Evolutionary conservation across 2,797 vertebrate species (phyloP), one percentile per base, ranked within the genome.

Genomic region (Enteromius thamalakanensis): DNA sequence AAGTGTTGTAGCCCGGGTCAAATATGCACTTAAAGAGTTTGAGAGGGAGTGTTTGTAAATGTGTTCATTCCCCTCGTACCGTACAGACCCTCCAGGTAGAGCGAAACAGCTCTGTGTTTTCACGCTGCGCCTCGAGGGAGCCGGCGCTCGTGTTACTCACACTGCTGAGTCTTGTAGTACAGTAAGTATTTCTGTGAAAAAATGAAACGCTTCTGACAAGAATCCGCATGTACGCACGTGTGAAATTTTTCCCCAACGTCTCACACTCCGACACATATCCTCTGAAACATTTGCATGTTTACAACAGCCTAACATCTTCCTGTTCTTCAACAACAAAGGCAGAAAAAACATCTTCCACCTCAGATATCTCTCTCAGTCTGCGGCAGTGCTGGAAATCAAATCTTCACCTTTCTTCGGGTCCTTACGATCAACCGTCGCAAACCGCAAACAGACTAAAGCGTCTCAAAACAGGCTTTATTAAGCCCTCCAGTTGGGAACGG

Each of bases 401-500:
- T 69, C 82, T 65, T 86, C 83, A 79, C 80, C 83, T 88, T 86
- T 80, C 69, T 84, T 83, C 81, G 15, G 32, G 80, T 83, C 85
- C 19, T 60, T 82, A 42, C 49, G 32, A 80, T 78, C 17, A 29
- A 68, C 64, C 5, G 19, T 79, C 55, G 71, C 26, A 32, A 10
- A 49, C 70, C 34, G 17, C 68, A 82, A 81, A 83, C 81, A 85
- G 81, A 74, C 65, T 78, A 82, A 65, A 80, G 81, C 23, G 32
- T 75, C 23, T 85, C 83, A 65, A 88, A 87, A 85, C 67, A 55
- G 23, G 72, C 42, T 74, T 86, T 84, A 85, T 86, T 80, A 85
- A 87, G 81, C 79, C 83, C 72, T 83, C 81, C 74, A 83, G 81
- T 82, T 82, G 74, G 68, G 86, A 87, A 89, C 40, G 37, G 74